These are phyloP conservation scores for Porites australiensis DNA, from an alignment of 64 coral and sea anemone genomes.

Conservation along the genomic window DNA sequence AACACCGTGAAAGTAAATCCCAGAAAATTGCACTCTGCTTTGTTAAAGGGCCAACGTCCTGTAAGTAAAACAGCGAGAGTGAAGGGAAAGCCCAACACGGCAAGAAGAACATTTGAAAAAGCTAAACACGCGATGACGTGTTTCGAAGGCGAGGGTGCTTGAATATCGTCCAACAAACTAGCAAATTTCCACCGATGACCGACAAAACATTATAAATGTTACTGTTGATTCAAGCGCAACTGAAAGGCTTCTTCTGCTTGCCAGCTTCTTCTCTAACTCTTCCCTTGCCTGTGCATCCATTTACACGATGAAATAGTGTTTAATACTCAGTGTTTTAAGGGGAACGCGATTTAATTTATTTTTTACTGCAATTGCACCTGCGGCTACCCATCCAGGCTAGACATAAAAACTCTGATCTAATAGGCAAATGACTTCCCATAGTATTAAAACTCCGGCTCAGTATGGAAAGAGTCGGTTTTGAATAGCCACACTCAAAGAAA, in stretches of 20 bases:
- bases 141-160: conserved; percentile 24
- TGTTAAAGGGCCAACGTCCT: conserved; percentile 32
- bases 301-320: background rate
- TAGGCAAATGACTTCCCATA: too few relatives aligned
- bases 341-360: too few relatives aligned
- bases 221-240: conserved; percentile 25
- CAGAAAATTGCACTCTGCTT: conserved; percentile 27
- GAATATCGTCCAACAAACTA: background rate
- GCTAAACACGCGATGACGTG: conserved; percentile 21
- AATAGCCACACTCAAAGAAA: too few relatives aligned
- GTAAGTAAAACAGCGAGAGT: conserved; percentile 8
- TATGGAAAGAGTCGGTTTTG: too few relatives aligned
- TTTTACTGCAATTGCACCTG: too few relatives aligned
- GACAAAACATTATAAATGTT: conserved; percentile 3
- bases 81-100: conserved; percentile 26
- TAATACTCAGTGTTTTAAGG: background rate
- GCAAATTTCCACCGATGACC: conserved; percentile 37
- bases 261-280: background rate
- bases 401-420: too few relatives aligned
- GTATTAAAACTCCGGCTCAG: too few relatives aligned
- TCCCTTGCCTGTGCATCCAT: background rate
- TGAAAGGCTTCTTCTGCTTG: background rate
- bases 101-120: conserved; percentile 36
- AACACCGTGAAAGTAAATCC: conserved; percentile 20
- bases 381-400: too few relatives aligned